phyloP scores from a whole-genome alignment of 2,797 vertebrate genomes.

The Falco berigora region DNA sequence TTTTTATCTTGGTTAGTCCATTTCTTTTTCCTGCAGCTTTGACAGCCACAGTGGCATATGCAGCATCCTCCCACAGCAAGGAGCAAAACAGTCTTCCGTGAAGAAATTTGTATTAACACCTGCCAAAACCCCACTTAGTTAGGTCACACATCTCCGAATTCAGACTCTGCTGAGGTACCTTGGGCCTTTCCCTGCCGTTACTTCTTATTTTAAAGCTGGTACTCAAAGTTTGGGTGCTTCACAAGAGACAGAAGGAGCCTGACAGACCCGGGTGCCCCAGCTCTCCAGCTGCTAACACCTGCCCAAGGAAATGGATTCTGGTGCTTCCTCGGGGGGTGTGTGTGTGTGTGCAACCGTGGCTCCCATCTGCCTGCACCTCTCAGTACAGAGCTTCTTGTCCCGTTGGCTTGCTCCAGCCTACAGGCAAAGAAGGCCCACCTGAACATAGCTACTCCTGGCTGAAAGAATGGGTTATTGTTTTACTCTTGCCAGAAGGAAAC shows the following conservation, averaged over 20 bases:
- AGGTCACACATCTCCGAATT: not conserved
- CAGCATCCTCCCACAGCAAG: not conserved
- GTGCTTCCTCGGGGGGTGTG: not conserved
- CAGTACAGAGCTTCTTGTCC: not conserved
- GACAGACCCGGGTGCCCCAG: not conserved
- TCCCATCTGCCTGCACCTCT: not conserved
- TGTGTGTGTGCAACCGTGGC: not conserved
- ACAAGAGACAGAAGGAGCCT: not conserved
- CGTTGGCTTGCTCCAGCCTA: not conserved
- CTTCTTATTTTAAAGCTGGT: not conserved
- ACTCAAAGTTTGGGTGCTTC: not conserved
- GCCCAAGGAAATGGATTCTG: fast-evolving
- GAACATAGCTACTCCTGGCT: not conserved
- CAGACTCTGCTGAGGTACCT: not conserved
- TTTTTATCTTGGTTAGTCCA: not conserved
- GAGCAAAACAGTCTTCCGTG: not conserved
- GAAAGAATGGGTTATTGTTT: not conserved
- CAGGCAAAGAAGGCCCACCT: not conserved
- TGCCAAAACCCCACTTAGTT: not conserved
- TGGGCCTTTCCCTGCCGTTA: not conserved
- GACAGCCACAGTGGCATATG: not conserved
- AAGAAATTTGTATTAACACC: not conserved
- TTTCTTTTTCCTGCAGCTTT: not conserved
- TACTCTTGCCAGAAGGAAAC: not conserved
- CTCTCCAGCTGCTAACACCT: not conserved